A percentile compares a stretch with the other conserved stretches of the same genome.
Evolutionary conservation across 2,888 invertebrate genomes (phyloP).

Genomic region (Cerastoderma edule): DNA sequence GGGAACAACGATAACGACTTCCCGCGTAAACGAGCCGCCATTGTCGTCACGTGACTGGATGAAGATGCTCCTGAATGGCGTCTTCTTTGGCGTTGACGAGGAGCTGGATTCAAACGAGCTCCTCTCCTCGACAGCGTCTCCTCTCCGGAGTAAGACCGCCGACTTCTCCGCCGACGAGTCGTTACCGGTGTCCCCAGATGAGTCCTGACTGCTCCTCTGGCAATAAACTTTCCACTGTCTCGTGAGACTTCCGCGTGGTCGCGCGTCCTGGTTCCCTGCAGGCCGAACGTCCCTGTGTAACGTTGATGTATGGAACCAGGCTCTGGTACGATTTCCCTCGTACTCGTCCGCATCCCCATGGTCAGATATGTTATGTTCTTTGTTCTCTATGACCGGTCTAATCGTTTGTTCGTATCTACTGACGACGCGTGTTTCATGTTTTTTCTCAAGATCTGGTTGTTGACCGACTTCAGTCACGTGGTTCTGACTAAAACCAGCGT

Average conservation of each 20-base stretch:
- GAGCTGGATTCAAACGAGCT: neutral
- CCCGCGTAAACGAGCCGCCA: neutral
- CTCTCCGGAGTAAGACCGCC: no score
- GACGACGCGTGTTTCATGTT: neutral
- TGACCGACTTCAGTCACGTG: no score
- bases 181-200: neutral
- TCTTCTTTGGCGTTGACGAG: no score
- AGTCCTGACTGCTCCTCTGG: neutral
- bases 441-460: no score
- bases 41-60: conserved; percentile 1
- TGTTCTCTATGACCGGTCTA: no score
- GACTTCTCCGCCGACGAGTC: conserved; percentile 21
- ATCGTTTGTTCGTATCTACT: conserved; percentile 8
- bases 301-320: neutral
- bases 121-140: no score
- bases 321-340: no score
- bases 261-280: neutral
- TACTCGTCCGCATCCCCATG: no score
- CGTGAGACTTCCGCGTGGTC: conserved; percentile 25
- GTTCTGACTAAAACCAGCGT: no score
- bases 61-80: conserved; percentile 43
- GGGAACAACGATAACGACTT: conserved; percentile 48
- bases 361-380: no score
- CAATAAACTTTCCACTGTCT: conserved; percentile 37
- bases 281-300: conserved; percentile 1